phyloP scores from a whole-genome alignment of 2,888 invertebrate species.

The Drosophila picticornis region DNA sequence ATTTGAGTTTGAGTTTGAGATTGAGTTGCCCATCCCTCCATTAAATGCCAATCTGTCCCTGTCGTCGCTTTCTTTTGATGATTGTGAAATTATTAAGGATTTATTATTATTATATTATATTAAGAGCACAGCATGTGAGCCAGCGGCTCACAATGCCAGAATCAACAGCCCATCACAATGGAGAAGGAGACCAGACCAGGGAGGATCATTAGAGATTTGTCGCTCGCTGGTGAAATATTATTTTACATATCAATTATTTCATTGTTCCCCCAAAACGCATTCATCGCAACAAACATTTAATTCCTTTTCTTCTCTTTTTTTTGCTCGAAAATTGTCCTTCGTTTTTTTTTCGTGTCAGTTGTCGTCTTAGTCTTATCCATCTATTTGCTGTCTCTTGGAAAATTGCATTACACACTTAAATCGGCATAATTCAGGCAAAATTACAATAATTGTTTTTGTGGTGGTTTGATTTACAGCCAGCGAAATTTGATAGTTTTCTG shows the following conservation, averaged over 20 bases:
- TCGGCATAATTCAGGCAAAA: conserved; percentile 39
- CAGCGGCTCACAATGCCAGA: conserved; percentile 40
- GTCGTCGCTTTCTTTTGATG: conserved; percentile 83
- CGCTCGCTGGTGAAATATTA: conserved; percentile 72
- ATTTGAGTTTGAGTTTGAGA: neutral
- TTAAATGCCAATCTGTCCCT: conserved; percentile 81
- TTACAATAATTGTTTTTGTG: conserved; percentile 39
- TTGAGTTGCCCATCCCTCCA: conserved; percentile 45
- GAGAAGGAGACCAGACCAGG: conserved; percentile 21
- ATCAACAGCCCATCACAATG: conserved; percentile 46
- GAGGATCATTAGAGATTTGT: conserved; percentile 64
- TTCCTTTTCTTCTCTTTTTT: conserved; percentile 23
- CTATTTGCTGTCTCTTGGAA: conserved; percentile 27
- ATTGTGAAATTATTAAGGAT: conserved; percentile 84
- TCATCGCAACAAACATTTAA: conserved; percentile 2
- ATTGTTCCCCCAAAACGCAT: conserved; percentile 64
- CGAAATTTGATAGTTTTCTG: conserved; percentile 66
- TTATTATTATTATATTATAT: conserved; percentile 85
- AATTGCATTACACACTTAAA: conserved; percentile 59
- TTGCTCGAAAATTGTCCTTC: conserved; percentile 38
- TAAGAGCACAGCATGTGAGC: conserved; percentile 80
- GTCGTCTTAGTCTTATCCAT: conserved; percentile 27
- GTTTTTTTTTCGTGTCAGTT: conserved; percentile 25
- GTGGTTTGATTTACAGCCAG: conserved; percentile 29
- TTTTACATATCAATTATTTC: conserved; percentile 85